Evolutionary conservation across 2,113 vertebrate species (phyloP), one percentile per base, ranked within the genome.

Genomic region (cattle (Bos taurus)): DNA sequence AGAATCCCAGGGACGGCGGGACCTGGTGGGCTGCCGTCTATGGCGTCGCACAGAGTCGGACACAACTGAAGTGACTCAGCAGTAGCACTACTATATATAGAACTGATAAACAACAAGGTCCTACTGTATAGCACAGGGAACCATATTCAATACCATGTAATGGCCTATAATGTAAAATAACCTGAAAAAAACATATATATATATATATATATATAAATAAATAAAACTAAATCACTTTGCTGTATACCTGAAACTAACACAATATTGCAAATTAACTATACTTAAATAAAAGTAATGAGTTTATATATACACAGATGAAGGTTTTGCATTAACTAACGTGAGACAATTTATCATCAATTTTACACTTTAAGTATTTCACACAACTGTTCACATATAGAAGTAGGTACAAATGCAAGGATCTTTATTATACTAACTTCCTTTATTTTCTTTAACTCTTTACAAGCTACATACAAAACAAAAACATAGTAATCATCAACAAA

Each of bases 391-490:
- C 8, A 43, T 50, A 50, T 5, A 50, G 23, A 83, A 78, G 17
- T 91, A n/a, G n/a, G 30, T 67, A n/a, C 11, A 85, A 86, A 36
- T 62, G 7, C 17, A 77, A 48, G 48, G 40, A 90, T 17, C 19
- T 93, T 88, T 81, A 46, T 71, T 88, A 21, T 25, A 60, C 11
- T 12, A 71, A 89, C 14, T 13, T 26, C 40, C 46, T 83, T 74
- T 25, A 30, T 59, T 95, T 94, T 56, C 57, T 88, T 96, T 60
- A 87, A 87, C 94, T 78, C 30, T 94, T 90, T 71, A 50, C 74
- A 83, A 95, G 50, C 56, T 92, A 64, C 13, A 30, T 56, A 59
- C 30, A 94, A 88, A 95, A 90, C 17, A 59, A 67, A 89, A 90
- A 19, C 19, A 54, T 25, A 83, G 48, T 6, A 25, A 90, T 86